Evolutionary conservation across 2,797 vertebrate genomes (phyloP), one percentile per base, ranked within the genome.

Genomic region (Momotus momota): DNA sequence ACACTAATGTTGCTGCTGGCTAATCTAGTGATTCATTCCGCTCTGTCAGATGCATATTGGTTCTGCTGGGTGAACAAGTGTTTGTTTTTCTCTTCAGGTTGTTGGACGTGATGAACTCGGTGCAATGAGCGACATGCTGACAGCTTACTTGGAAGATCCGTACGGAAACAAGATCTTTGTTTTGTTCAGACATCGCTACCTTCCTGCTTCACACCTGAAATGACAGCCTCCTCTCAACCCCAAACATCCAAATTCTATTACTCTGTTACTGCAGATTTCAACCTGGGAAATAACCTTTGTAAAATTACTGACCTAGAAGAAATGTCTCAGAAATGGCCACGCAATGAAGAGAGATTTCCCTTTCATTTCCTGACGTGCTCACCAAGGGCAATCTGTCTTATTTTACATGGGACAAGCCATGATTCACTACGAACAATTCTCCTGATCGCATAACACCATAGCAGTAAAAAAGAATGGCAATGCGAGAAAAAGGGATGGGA

Each of bases 171-270:
- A 79, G n/a, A 20, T 25, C 20, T 73, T 65, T 77, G 14, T n/a
- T 71, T 58, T 41, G 16, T 67, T 80, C n/a, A 73, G 31, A 16
- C 4, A 22, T 46, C 0, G 0, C n/a, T 41, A 66, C 14, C 13
- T 65, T 27, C 11, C 43, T 83, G 22, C 7, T 86, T 86, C 27
- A 43, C 6, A 6, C 19, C 2, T 6, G 2, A 94, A 94, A 80
- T 55, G 17, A 54, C 43, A 85, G 46, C 35, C 9, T 89, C 8
- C 14, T 71, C 18, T n/a, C 35, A 69, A 54, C 13, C 10, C 33
- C 23, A 87, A 57, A 46, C 10, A 75, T 7, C 13, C 46, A 25
- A n/a, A 11, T 7, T 54, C 33, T 60, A 41, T 22, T 57, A 55
- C 29, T 55, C 52, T n/a, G 19, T 75, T 69, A 55, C 12, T 31